Base-by-base conservation (phyloP, 2,888 invertebrate species). In the Epistrophe grossulariae region DNA sequence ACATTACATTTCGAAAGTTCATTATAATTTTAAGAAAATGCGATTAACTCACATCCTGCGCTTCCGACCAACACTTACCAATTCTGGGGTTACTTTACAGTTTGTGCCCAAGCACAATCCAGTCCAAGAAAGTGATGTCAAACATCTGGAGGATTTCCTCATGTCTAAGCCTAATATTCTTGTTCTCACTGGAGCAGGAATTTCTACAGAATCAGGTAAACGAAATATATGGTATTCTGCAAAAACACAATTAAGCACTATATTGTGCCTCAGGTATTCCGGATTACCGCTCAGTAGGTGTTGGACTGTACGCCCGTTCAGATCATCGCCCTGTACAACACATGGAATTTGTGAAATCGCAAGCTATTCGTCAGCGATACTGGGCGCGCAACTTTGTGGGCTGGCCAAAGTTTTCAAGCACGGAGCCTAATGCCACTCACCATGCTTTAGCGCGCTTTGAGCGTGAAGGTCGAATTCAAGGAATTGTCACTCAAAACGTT, bases 331-430 rank as follows among this genome's bases (percentile, higher is more conserved):
- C 99, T 0, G 95, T 99, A 38, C 96, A 97, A 89, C 97, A 97
- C 91, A 95, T 96, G 92, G 97, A 98, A 88, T 99, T 98, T 94
- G 92, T 97, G 0, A 94, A 94, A 89, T 96, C 95, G 40, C 93
- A 95, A 4, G 92, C 93, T 88, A 93, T 95, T 0, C 94, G 98
- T 73, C 95, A 96, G 92, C 94, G 98, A 73, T 99, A 98, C 91
- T 99, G 99, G 99, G 98, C 99, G 0, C 94, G 99, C 88, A 99
- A 99, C 93, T 99, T 95, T 93, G 94, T 98, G 13, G 99, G 97
- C 0, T 99, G 99, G 99, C 95, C 95, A 28, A 94, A 94, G 82
- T 99, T 99, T 92, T 97, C 97, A 24, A 92, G 94, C 19, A 94
- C 96, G 15, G 92, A 95, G 91, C 99, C 99, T 4, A 99, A 99